phyloP scores from a whole-genome alignment of 2,797 vertebrate species.

The Eulemur coronatus region DNA sequence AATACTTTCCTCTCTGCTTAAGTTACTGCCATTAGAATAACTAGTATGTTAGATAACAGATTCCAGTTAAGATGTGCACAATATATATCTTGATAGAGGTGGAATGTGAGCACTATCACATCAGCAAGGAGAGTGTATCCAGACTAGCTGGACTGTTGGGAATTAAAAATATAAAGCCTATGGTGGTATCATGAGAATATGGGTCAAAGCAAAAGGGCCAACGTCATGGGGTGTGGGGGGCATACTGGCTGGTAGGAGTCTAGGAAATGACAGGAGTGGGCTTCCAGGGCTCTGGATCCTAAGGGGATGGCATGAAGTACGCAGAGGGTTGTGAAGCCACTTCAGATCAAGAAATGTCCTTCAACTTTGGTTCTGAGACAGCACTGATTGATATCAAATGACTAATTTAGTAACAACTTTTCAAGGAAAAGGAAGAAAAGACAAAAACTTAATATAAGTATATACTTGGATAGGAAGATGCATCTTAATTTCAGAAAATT shows the following conservation, averaged over 20 bases:
- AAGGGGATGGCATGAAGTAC: not conserved
- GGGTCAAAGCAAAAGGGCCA: not conserved
- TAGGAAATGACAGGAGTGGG: not conserved
- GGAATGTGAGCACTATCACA: not conserved
- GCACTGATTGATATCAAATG: not conserved
- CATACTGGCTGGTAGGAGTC: not conserved
- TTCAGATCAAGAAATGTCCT: not conserved
- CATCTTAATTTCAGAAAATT: conserved; percentile 7
- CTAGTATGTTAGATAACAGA: not conserved
- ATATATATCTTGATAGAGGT: not conserved
- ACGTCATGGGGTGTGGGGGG: not conserved
- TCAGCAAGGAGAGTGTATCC: not conserved
- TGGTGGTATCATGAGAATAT: not conserved
- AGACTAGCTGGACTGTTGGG: not conserved
- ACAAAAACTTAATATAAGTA: not conserved
- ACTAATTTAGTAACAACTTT: conserved; percentile 24
- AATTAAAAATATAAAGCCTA: not conserved
- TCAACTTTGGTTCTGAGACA: conserved; percentile 1
- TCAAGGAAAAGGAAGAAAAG: not conserved
- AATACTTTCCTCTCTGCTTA: not conserved
- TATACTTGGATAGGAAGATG: not conserved
- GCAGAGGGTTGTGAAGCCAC: not conserved
- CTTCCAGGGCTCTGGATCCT: not conserved
- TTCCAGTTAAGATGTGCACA: not conserved
- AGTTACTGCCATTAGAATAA: not conserved